Conservation (phyloP, 1,140 invertebrate genomes). For the Maniola jurtina region DNA sequence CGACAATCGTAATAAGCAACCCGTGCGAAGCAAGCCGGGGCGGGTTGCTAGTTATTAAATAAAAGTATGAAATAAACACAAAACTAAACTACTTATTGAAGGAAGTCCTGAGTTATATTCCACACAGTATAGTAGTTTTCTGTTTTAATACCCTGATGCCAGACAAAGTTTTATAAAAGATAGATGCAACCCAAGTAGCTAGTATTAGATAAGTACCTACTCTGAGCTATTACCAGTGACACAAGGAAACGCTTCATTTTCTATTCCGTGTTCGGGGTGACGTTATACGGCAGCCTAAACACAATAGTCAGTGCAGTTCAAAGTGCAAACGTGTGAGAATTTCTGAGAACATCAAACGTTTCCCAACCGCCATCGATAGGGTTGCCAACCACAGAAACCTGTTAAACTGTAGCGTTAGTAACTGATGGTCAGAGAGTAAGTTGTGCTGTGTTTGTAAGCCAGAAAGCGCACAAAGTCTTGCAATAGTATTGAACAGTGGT, state of each 20-base stretch:
- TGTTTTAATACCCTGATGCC: too few relatives aligned
- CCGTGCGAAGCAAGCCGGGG: too few relatives aligned
- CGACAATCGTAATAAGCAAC: too few relatives aligned
- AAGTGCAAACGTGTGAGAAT: slow-evolving; percentile 32
- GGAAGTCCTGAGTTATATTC: too few relatives aligned
- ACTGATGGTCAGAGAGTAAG: too few relatives aligned
- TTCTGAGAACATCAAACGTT: slow-evolving; percentile 24
- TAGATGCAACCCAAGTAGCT: neutral
- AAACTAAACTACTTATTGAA: too few relatives aligned
- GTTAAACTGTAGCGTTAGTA: neutral
- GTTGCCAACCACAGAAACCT: slow-evolving; percentile 14
- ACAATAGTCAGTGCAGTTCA: slow-evolving; percentile 29
- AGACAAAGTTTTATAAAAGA: neutral
- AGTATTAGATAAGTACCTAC: neutral
- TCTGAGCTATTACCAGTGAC: slow-evolving; percentile 2
- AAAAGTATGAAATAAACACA: too few relatives aligned
- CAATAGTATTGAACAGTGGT: too few relatives aligned
- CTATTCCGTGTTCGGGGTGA: slow-evolving; percentile 1
- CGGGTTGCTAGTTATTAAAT: too few relatives aligned
- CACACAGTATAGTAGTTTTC: too few relatives aligned
- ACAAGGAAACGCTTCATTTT: slow-evolving; percentile 8
- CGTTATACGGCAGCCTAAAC: slow-evolving; percentile 7
- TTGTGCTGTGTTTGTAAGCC: too few relatives aligned
- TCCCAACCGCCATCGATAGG: neutral
- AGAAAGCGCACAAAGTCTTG: too few relatives aligned